Evolutionary conservation across 1,140 invertebrate species (phyloP), one percentile per base, ranked within the genome.

Genomic region (Temnothorax curvispinosus): DNA sequence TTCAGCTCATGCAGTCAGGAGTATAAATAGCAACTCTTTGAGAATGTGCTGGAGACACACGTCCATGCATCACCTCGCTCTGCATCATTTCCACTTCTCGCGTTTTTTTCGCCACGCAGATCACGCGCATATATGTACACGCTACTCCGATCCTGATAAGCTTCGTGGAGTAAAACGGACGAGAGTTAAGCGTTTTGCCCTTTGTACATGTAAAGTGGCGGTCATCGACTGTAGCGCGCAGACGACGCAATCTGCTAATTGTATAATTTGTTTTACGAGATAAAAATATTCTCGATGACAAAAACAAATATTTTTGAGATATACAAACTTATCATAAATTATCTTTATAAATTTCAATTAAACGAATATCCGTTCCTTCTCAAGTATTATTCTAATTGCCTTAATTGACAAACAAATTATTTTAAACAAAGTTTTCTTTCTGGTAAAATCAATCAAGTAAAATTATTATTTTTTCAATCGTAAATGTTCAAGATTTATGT

Each of bases 11-110:
- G 87, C 88, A 93, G 89, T 94, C 93, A 93, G 91, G 87, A 85
- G 91, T 94, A 94, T 94, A 94, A 94, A 94, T 94, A 94, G 93
- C 92, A 50, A 90, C 91, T 88, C 89, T 93, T 93, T 91, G 87
- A 91, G 87, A 89, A 92, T 88, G 82, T 71, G n/a, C 44, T 69
- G 89, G 91, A 91, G 91, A 92, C 92, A 92, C 92, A 50, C 62
- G 80, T 88, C 74, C 87, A 92, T 89, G 89, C 87, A 91, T 92
- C 88, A 88, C 88, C 18, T 87, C 56, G 77, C 58, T 67, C 35
- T 69, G 89, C 84, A 76, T 50, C 82, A 89, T 65, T 88, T 91
- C 82, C 50, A 60, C 13, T 35, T 86, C 52, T 47, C n/a, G 35
- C 18, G 5, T 32, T 65, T 65, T 27, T 65, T 67, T 27, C 38